Percentiles rank a stretch among this genome's conserved stretches.
phyloP scores from a whole-genome alignment of 2,113 vertebrate species.

The Osmerus mordax region DNA sequence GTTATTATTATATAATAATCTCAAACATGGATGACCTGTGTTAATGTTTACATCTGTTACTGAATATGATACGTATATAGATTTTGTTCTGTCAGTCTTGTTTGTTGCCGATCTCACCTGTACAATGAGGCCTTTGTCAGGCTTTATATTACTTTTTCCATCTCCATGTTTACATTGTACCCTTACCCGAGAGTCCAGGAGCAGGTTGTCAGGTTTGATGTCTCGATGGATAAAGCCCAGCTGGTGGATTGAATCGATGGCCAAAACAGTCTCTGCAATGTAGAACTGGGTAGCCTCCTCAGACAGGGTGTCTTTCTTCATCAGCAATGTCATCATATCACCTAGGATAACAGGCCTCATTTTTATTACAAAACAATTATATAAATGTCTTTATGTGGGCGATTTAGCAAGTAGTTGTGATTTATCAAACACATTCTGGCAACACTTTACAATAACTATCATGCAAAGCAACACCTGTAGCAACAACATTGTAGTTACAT shows the following conservation, averaged over 20 bases:
- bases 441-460: no score
- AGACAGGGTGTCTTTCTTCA: slow-evolving; percentile 98
- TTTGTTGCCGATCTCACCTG: no score
- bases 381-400: neutral
- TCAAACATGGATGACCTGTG: no score
- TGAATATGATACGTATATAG: no score
- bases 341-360: slow-evolving; percentile 63
- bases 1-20: no score
- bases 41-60: no score
- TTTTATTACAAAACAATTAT: neutral
- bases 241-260: slow-evolving; percentile 98
- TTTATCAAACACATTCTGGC: no score
- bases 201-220: slow-evolving; percentile 97
- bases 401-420: neutral
- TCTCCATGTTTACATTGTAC: neutral
- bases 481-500: no score
- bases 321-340: slow-evolving; percentile 98
- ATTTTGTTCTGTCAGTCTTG: no score
- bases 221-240: slow-evolving; percentile 97
- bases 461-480: no score
- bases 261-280: slow-evolving; percentile 95
- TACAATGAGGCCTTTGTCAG: no score
- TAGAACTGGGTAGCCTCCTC: slow-evolving; percentile 98
- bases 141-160: no score
- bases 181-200: slow-evolving; percentile 89